Evolutionary conservation across 2,888 invertebrate genomes (phyloP).

Genomic region (Ptychoptera albimana): DNA sequence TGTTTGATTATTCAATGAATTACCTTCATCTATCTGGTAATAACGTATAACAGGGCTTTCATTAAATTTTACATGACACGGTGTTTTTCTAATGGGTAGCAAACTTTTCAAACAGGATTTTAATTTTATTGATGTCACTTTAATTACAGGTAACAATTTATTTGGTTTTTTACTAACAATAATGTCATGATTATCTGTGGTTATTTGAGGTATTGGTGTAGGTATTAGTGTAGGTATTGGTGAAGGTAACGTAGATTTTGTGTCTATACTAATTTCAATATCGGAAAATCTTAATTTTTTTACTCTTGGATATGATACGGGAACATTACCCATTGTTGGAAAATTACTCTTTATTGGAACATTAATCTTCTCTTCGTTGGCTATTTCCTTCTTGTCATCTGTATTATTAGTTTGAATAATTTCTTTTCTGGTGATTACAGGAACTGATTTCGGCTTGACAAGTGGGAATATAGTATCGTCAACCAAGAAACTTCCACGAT

Average conservation of each 20-base stretch:
- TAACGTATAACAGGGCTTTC: background rate
- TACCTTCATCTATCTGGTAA: background rate
- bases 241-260: too few relatives aligned
- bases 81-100: background rate
- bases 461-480: constrained; percentile 20
- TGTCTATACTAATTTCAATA: too few relatives aligned
- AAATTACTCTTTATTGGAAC: too few relatives aligned
- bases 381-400: background rate
- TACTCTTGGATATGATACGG: too few relatives aligned
- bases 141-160: too few relatives aligned
- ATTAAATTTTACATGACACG: background rate
- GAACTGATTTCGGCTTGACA: background rate
- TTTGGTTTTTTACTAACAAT: too few relatives aligned
- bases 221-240: too few relatives aligned
- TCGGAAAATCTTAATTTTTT: too few relatives aligned
- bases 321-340: too few relatives aligned
- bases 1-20: background rate
- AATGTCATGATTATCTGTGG: too few relatives aligned
- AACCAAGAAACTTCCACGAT: constrained; percentile 39
- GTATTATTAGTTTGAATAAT: background rate
- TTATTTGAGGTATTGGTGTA: too few relatives aligned
- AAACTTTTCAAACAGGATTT: background rate
- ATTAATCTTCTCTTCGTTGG: too few relatives aligned
- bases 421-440: background rate
- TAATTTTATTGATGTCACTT: background rate